Percentiles rank a stretch among this genome's conserved stretches.
phyloP scores from a whole-genome alignment of 1,140 invertebrate genomes.

The Zaprionus lachaisei region DNA sequence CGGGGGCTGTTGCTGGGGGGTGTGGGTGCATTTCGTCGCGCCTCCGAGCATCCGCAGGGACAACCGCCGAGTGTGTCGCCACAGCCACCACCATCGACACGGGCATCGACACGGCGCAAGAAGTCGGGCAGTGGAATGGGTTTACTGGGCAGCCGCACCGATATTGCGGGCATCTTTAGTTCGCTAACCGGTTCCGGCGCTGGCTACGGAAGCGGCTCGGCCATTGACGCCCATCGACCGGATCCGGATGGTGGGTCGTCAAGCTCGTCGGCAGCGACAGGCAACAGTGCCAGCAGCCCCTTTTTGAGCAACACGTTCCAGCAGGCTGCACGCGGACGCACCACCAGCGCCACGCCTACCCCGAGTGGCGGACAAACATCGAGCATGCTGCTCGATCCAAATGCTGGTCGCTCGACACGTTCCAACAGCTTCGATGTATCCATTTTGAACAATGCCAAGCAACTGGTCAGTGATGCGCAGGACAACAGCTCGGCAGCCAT shows the following conservation, averaged over 20 bases:
- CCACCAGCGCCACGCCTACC: constrained; percentile 73
- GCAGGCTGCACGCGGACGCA: constrained; percentile 70
- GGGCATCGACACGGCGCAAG: constrained; percentile 79
- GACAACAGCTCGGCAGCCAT: constrained; percentile 85
- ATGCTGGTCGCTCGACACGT: constrained; percentile 86
- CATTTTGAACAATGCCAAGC: constrained; percentile 87
- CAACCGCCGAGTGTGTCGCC: constrained; percentile 78
- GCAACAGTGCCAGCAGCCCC: constrained; percentile 43
- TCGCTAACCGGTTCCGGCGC: constrained; percentile 87
- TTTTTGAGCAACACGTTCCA: constrained; percentile 63
- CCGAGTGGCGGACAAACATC: constrained; percentile 58
- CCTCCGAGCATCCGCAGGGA: constrained; percentile 88
- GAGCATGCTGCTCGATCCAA: constrained; percentile 69
- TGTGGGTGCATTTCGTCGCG: constrained; percentile 86
- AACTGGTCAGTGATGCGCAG: constrained; percentile 71
- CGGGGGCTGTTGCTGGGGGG: constrained; percentile 73
- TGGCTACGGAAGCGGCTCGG: constrained; percentile 88
- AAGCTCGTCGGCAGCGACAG: constrained; percentile 59
- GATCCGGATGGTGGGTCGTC: constrained; percentile 83
- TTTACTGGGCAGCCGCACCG: constrained; percentile 90
- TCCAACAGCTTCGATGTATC: constrained; percentile 93
- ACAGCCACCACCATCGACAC: constrained; percentile 67
- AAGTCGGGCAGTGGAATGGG: constrained; percentile 84
- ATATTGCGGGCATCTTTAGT: constrained; percentile 89
- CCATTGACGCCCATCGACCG: constrained; percentile 90